Conservation (phyloP, 2,797 vertebrate genomes). For the Allobates femoralis region DNA sequence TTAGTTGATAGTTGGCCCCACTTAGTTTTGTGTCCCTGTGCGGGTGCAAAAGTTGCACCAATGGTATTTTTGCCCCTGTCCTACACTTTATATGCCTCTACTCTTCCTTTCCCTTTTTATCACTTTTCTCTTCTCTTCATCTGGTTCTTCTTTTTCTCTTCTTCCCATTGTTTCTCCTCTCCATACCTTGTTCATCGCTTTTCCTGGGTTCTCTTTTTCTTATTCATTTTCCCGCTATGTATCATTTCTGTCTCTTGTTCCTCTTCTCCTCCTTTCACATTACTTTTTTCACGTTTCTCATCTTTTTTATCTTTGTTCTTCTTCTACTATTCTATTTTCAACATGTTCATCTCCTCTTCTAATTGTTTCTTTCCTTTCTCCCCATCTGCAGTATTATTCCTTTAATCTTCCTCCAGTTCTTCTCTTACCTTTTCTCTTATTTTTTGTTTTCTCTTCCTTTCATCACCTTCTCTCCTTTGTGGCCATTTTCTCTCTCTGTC, state of each 20-base stretch:
- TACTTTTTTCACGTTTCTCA: background rate
- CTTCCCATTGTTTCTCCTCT: background rate
- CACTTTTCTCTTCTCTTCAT: background rate
- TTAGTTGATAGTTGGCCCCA: no score
- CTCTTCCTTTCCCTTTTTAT: background rate
- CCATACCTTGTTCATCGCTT: background rate
- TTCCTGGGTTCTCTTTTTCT: background rate
- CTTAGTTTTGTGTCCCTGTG: no score
- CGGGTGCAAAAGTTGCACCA: no score
- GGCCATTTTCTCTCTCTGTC: background rate
- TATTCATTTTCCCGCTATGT: background rate
- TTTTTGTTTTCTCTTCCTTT: background rate
- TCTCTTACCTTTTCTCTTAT: background rate
- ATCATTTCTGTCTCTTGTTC: background rate
- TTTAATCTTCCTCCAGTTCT: background rate
- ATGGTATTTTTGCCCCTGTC: no score
- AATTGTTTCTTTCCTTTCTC: background rate
- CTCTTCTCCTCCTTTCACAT: background rate
- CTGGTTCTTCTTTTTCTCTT: background rate
- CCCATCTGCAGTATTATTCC: background rate
- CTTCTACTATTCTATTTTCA: no score
- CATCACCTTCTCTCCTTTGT: background rate
- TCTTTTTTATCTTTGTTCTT: background rate
- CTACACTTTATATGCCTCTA: background rate
- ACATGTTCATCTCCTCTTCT: background rate